These are phyloP conservation scores for Nothoprocta perdicaria DNA, from an alignment of 2,113 vertebrate genomes.

Conservation along the genomic window DNA sequence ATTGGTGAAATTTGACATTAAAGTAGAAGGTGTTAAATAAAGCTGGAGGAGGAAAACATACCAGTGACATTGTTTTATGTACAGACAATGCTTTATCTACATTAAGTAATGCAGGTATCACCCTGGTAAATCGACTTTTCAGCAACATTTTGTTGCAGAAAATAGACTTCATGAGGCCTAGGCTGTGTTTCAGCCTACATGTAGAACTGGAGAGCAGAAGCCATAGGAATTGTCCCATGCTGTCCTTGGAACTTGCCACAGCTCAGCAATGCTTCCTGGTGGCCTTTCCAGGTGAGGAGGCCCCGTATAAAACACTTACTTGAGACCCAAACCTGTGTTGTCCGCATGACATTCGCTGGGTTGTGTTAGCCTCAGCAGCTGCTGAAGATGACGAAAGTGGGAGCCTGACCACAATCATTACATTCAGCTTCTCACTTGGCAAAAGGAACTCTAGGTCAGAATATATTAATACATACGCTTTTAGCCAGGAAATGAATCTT, in stretches of 20 bases:
- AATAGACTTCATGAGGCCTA: neutral
- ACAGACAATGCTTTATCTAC: too few relatives aligned
- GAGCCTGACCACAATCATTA: neutral
- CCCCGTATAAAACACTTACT: too few relatives aligned
- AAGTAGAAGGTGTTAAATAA: neutral
- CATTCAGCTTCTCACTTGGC: neutral
- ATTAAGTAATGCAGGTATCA: neutral
- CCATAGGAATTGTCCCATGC: neutral
- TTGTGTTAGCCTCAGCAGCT: neutral
- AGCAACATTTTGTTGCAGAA: neutral
- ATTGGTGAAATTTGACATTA: neutral
- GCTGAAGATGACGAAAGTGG: neutral
- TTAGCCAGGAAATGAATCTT: too few relatives aligned
- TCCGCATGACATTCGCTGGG: neutral
- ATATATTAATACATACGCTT: neutral
- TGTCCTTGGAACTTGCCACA: neutral
- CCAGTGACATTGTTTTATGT: neutral
- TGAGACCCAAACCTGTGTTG: neutral
- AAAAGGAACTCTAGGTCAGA: neutral
- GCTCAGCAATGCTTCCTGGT: neutral
- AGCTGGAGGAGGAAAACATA: neutral
- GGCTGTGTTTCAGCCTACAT: too few relatives aligned
- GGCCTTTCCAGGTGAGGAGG: neutral
- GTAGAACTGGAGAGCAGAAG: neutral
- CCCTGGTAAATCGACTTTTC: accelerated